These are phyloP conservation scores for Sarcophaga caerulescens DNA, from an alignment of 2,888 invertebrate species.

Conservation along the genomic window DNA sequence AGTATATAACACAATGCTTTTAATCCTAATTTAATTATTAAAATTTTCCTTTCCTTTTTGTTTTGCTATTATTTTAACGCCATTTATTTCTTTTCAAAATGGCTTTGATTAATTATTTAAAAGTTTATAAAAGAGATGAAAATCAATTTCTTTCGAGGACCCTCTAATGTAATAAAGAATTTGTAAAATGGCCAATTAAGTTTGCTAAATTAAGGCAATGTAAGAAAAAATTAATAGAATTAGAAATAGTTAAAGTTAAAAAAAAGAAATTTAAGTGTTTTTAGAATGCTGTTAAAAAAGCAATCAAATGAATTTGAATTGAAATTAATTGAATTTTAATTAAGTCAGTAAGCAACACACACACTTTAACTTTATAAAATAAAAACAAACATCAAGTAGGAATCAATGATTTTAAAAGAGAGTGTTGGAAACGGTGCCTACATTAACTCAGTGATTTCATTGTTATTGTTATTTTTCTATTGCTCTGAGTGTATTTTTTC, in stretches of 20 bases:
- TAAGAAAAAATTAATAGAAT: not conserved
- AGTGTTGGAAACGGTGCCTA: too few species aligned
- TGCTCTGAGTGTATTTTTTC: too few species aligned
- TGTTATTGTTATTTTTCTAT: too few species aligned
- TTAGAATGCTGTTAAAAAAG: not conserved
- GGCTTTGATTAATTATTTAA: conserved; percentile 16
- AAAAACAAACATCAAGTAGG: too few species aligned
- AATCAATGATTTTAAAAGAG: too few species aligned
- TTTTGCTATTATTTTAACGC: not conserved
- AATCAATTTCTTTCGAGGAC: not conserved
- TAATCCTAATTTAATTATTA: conserved; percentile 37
- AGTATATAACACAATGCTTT: conserved; percentile 28
- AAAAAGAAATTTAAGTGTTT: not conserved
- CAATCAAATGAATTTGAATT: not conserved
- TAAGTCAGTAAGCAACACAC: not conserved
- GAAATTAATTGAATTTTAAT: not conserved
- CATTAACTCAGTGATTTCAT: too few species aligned
- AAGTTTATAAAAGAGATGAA: not conserved
- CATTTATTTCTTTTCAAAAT: not conserved
- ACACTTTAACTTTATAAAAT: too few species aligned
- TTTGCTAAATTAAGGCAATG: not conserved
- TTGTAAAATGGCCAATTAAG: not conserved
- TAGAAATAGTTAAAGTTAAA: not conserved
- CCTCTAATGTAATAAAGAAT: not conserved
- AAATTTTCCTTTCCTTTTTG: not conserved